Base-by-base conservation (phyloP, 2,888 invertebrate species). In the Entomobrya proxima region DNA sequence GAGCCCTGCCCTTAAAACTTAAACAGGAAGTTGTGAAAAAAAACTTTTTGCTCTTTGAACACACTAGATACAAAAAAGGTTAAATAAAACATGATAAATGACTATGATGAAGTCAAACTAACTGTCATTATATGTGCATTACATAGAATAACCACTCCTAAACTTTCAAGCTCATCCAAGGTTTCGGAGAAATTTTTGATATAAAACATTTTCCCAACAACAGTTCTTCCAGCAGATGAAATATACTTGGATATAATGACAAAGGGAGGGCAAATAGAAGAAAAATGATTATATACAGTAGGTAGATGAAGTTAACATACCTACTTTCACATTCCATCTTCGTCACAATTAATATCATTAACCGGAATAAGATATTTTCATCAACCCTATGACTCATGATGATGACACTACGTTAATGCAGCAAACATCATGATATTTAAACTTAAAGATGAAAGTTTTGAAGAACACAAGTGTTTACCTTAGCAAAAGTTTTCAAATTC, bases 401-500 rank as follows among this genome's bases (percentile, higher is more conserved):
- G 50, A 74, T 74, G 30, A 32, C 50, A 47, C 18, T 32, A 1
- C 2, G 69, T 44, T 69, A 9, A 30, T 18, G 52, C 21, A 35
- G n/a, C n/a, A n/a, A n/a, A n/a, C 27, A 50, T 30, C n/a, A 50
- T 9, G 21, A 47, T 32, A 74, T 40, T 77, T 61, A 52, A 80
- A 80, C 69, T 69, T 72, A 55, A 80, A 80, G 72, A 80, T 80
- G 80, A 80, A 80, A 80, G 80, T 72, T 80, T 80, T 37, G 52
- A 69, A 69, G 52, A 40, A 74, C 27, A 27, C 27, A 47, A 55
- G 30, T 80, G 55, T 72, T 80, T 80, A 69, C 69, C 30, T 35
- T 80, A 40, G 6, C 9, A 35, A 64, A 80, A 72, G 37, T 55
- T 80, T 72, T 55, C 27, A 55, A 80, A 55, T 72, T 80, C 80